Base-by-base conservation (phyloP, 2,113 vertebrate genomes). In the Machaerirhynchus nigripectus region DNA sequence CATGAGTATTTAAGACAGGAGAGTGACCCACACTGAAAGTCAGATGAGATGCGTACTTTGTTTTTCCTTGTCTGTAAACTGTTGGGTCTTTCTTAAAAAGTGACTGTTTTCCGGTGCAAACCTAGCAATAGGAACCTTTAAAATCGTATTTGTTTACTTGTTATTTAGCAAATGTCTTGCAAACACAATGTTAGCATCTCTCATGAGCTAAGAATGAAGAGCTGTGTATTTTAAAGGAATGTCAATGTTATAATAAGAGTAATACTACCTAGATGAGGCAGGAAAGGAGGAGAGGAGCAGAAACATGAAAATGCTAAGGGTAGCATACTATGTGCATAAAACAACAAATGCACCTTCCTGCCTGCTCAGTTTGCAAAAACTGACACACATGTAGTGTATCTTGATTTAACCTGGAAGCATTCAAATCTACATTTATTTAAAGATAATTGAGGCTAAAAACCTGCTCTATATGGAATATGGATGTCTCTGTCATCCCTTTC, bases 341-440 rank as follows among this genome's bases (percentile, higher is more conserved):
- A 47, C 11, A 27, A 63, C 40, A 61, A 85, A 74, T 37, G 37
- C 26, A 46, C 22, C 7, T 75, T 83, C 39, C 31, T 70, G 9
- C 22, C 75, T 73, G 24, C 35, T 73, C 64, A 22, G 18, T 71
- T 70, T 60, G 22, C n/a, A 42, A 37, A 67, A 71, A 11, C 42
- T 79, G 42, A 68, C 6, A 15, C 12, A 52, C 4, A 64, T 0
- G 0, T n/a, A 50, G 35, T 52, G 4, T 37, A 39, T 23, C 37
- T 60, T 69, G 21, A 55, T 81, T 89, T 87, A 69, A 77, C 27
- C 46, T 37, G 53, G 73, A 88, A 75, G 24, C 27, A 74, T 65
- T 64, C 33, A 52, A 70, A 74, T 47, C 37, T 28, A 30, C 9
- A 18, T 70, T 90, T 74, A 13, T 22, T 39, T 70, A 55, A 57